Base-by-base conservation (phyloP, 2,113 vertebrate genomes). In the Meles meles region DNA sequence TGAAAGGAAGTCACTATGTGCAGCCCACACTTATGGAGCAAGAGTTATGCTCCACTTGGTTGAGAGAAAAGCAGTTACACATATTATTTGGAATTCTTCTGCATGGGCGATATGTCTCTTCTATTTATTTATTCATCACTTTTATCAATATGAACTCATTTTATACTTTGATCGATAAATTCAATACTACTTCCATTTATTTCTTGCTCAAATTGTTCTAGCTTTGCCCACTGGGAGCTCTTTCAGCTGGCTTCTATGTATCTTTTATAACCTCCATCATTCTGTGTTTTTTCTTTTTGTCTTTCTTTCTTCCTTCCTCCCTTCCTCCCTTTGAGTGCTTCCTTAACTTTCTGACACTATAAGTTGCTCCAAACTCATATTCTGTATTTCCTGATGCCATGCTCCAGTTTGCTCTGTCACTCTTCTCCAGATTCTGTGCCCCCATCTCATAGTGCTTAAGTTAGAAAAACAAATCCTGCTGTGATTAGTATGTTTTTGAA, bases 401-500 rank as follows among this genome's bases (percentile, higher is more conserved):
- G 49, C 14, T 90, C 31, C 59, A 39, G 83, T 67, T 72, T 72
- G 6, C 42, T 57, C 42, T 90, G 69, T 88, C 39, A 74, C 34
- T 84, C 84, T 52, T 25, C 82, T 72, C 47, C 55, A 93, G 21
- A 63, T 88, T 95, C 69, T 61, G 37, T 57, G 27, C 3, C n/a
- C 49, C 47, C 11, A 13, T 93, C 65, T 87, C 7, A 69, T 13
- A n/a, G 23, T 20, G 4, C 42, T 90, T 93, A 44, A 37, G 34
- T 87, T 55, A 44, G 59, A 91, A 59, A 63, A 23, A n/a, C 77
- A 95, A 91, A 79, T 82, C 49, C 86, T 71, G 5, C 42, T 57
- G 20, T 59, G 91, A 96, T 81, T 81, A 80, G 72, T 67, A 49
- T 65, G 29, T 88, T 97, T 95, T 94, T 65, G 6, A 94, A 93